Evolutionary conservation across 2,113 vertebrate species (phyloP).

Genomic region (Emydura subglobosa): DNA sequence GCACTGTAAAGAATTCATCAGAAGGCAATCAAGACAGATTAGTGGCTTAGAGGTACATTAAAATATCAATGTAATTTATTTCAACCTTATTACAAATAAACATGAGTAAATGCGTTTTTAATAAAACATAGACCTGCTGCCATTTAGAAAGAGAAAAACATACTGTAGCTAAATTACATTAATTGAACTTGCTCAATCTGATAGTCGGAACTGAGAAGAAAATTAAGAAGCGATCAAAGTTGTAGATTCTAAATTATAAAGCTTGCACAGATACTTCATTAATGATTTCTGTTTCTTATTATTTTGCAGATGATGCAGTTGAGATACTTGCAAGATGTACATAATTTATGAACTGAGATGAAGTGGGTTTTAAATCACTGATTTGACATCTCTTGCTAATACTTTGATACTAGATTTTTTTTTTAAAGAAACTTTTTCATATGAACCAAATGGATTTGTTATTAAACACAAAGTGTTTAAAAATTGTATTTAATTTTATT

Average conservation of each 20-base stretch:
- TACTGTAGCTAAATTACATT: neutral
- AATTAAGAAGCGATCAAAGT: slow-evolving; percentile 39
- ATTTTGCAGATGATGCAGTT: neutral
- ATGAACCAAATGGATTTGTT: neutral
- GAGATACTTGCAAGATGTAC: slow-evolving; percentile 18
- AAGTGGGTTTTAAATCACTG: slow-evolving; percentile 25
- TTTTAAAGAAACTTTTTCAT: neutral
- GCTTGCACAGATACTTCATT: neutral
- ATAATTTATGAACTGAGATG: slow-evolving; percentile 24
- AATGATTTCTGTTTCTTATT: slow-evolving; percentile 28
- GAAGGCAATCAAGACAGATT: slow-evolving; percentile 41
- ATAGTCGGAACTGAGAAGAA: slow-evolving; percentile 11
- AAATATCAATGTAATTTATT: slow-evolving; percentile 44
- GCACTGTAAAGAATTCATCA: slow-evolving; percentile 41
- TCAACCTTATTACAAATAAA: slow-evolving; percentile 40
- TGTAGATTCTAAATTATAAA: slow-evolving; percentile 16
- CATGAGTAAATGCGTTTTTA: slow-evolving; percentile 41
- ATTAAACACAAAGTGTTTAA: neutral
- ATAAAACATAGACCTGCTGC: neutral
- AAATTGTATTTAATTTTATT: neutral
- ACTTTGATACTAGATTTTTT: neutral
- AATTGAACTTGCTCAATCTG: neutral
- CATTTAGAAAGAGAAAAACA: neutral
- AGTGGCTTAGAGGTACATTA: neutral
- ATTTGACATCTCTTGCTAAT: neutral